These are phyloP conservation scores for Bambusicola thoracicus DNA, from an alignment of 2,113 vertebrate genomes.

Conservation along the genomic window DNA sequence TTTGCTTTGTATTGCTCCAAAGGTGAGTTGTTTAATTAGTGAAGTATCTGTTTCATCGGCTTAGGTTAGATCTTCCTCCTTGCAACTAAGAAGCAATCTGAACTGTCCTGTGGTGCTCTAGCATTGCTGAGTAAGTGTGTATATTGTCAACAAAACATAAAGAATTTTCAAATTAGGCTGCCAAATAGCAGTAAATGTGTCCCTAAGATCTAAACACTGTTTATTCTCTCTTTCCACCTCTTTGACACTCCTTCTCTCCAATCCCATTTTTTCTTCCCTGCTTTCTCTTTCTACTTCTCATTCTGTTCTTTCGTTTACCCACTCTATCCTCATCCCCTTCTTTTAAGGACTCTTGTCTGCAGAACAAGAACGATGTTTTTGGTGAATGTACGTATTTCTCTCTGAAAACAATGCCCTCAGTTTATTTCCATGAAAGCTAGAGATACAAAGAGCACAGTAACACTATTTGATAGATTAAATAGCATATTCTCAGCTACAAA, in stretches of 20 bases:
- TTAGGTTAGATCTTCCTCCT: not conserved
- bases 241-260: not conserved
- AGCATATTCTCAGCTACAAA: too few relatives aligned
- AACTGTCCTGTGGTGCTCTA: not conserved
- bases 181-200: not conserved
- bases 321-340: not conserved
- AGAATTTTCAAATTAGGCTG: not conserved
- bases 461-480: too few relatives aligned
- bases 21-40: not conserved
- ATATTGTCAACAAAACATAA: not conserved
- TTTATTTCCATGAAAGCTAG: too few relatives aligned
- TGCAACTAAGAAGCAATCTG: not conserved
- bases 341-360: not conserved
- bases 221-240: not conserved
- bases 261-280: not conserved
- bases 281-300: not conserved
- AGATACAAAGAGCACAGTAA: too few relatives aligned
- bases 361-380: not conserved
- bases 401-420: too few relatives aligned
- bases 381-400: rapidly evolving
- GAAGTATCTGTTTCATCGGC: not conserved
- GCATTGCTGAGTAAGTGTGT: not conserved
- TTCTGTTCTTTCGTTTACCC: not conserved
- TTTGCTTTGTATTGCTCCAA: not conserved
- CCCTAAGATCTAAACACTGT: not conserved